Evolutionary conservation across 2,113 vertebrate species (phyloP), one percentile per base, ranked within the genome.

Genomic region (Amia ocellicauda): DNA sequence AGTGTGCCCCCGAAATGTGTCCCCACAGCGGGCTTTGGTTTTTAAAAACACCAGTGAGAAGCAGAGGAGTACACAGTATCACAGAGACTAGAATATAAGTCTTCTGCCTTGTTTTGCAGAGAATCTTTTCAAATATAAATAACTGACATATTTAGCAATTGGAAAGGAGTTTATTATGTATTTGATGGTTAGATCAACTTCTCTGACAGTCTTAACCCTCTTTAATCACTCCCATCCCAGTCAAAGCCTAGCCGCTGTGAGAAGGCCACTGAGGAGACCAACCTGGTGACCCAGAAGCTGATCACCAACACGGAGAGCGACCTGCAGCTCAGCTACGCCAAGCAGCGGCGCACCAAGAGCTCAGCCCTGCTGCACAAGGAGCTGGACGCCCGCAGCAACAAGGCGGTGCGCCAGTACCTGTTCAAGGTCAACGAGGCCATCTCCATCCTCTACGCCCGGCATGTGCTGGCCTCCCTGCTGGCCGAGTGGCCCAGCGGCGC

Each of bases 401-500:
- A 92, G 47, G 87, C 93, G 1, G 89, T 92, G 26, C 91, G 95
- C 0, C 93, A 96, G 26, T 97, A 95, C 77, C 87, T 98, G 58
- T 94, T 93, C 53, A 93, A 94, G 3, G 93, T 99, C 4, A 98
- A 99, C 0, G 94, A 97, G 67, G 97, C 97, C 45, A 97, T 96
- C 1, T 86, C 92, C 3, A 93, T 97, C 2, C 88, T 99, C 3
- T 99, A 98, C 0, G 94, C 97, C 40, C 91, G 96, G 53, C 97
- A 98, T 0, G 94, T 95, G 69, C 88, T 99, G 23, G 94, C 94
- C 2, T 88, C 88, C 0, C 74, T 99, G 78, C 69, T 99, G 14
- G 91, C 96, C 0, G 88, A 98, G 77, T 99, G 97, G 96, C 97
- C 96, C 0, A 74, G 78, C 2, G 86, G 88, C 0, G 76, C 86